A percentile compares a stretch with the other conserved stretches of the same genome.
These are phyloP conservation scores for Petrolisthes cinctipes DNA, from an alignment of 2,888 invertebrate genomes.

Conservation along the genomic window DNA sequence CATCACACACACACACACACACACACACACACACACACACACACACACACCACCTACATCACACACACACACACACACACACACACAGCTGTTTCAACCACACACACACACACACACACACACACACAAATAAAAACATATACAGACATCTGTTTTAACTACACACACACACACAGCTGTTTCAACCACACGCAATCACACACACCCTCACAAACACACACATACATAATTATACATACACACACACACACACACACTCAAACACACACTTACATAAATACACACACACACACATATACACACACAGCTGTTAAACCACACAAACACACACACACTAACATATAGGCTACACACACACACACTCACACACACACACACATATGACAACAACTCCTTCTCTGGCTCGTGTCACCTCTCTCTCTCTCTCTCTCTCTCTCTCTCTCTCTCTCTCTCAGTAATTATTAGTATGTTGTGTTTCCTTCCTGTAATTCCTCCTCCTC, in stretches of 20 bases:
- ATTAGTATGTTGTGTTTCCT: not conserved
- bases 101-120: not conserved
- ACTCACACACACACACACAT: not conserved
- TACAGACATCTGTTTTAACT: not conserved
- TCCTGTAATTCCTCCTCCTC: not conserved
- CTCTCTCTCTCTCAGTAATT: not conserved
- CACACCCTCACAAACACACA: too few relatives aligned
- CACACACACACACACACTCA: too few relatives aligned
- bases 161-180: not conserved
- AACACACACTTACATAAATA: too few relatives aligned
- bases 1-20: not conserved
- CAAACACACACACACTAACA: not conserved
- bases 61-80: not conserved
- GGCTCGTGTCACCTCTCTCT: not conserved
- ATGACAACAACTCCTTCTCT: not conserved
- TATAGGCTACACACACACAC: not conserved
- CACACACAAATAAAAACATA: too few relatives aligned
- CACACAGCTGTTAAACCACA: too few relatives aligned
- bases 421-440: slow-evolving; percentile 28
- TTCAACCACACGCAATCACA: not conserved
- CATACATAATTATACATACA: too few relatives aligned
- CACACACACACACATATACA: too few relatives aligned
- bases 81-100: not conserved
- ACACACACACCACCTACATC: not conserved
- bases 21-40: not conserved